These are phyloP conservation scores for Anniella stebbinsi DNA, from an alignment of 2,797 vertebrate genomes.

Conservation along the genomic window DNA sequence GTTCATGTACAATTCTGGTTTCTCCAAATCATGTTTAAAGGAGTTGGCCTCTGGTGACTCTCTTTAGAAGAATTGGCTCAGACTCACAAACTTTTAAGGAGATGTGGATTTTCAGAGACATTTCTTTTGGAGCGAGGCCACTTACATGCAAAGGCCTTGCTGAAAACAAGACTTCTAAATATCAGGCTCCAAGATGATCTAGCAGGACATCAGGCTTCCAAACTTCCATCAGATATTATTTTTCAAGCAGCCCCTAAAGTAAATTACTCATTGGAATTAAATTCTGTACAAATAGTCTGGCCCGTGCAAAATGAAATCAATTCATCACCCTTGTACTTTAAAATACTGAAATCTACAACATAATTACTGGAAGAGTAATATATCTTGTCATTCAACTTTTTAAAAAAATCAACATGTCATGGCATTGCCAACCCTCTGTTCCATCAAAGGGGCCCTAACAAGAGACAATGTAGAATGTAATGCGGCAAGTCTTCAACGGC, in stretches of 20 bases:
- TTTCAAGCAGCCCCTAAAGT: not conserved
- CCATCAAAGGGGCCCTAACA: not conserved
- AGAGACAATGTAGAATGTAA: not conserved
- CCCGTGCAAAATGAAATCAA: not conserved
- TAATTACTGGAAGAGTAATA: not conserved
- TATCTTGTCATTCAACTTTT: not conserved
- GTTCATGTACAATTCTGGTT: not conserved
- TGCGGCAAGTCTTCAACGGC: not conserved
- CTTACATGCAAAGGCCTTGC: not conserved
- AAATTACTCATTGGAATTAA: not conserved
- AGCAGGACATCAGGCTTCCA: not conserved
- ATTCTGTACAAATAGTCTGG: not conserved
- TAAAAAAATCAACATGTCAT: not conserved
- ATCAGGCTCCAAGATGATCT: not conserved
- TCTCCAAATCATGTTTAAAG: slow-evolving; percentile 9
- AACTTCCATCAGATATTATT: not conserved
- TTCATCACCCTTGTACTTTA: not conserved
- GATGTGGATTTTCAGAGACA: not conserved
- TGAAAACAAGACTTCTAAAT: not conserved
- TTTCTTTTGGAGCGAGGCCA: slow-evolving; percentile 6
- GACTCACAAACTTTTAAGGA: slow-evolving; percentile 9
- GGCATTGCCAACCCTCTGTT: not conserved
- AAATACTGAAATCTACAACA: not conserved
- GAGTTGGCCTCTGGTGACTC: not conserved
- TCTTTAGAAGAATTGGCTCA: slow-evolving; percentile 14